These are phyloP conservation scores for Anseranas semipalmata DNA, from an alignment of 2,113 vertebrate genomes.

Conservation along the genomic window DNA sequence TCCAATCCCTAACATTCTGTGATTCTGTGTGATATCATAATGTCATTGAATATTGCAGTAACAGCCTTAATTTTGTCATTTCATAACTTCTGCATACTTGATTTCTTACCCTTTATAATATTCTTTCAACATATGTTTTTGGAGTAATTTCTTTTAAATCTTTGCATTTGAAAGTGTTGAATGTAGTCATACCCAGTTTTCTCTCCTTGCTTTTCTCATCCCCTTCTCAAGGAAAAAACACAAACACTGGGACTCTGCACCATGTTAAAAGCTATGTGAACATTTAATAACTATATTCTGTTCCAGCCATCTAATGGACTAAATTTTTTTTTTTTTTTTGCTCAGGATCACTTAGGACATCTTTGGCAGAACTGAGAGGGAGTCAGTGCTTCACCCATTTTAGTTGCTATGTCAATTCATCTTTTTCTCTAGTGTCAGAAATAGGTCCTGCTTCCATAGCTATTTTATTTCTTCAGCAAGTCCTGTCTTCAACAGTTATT, in stretches of 20 bases:
- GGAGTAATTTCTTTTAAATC: not conserved
- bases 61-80: not conserved
- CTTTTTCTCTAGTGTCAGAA: not conserved
- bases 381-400: not conserved
- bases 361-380: not conserved
- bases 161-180: not conserved
- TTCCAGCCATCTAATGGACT: not conserved
- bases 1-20: too few species aligned
- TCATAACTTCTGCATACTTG: not conserved
- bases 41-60: not conserved
- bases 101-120: not conserved
- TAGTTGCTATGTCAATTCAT: not conserved
- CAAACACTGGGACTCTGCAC: not conserved
- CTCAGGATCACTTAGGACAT: not conserved
- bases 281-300: not conserved
- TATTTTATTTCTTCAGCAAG: not conserved
- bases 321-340: not conserved
- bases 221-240: not conserved
- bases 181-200: not conserved
- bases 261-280: not conserved
- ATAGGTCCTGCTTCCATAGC: not conserved
- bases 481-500: not conserved
- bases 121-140: not conserved
- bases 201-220: not conserved
- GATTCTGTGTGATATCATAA: too few species aligned